Percentiles rank a stretch among this genome's conserved stretches.
Conservation (phyloP, 2,113 vertebrate genomes). For the Forbesichthys papilliferus region DNA sequence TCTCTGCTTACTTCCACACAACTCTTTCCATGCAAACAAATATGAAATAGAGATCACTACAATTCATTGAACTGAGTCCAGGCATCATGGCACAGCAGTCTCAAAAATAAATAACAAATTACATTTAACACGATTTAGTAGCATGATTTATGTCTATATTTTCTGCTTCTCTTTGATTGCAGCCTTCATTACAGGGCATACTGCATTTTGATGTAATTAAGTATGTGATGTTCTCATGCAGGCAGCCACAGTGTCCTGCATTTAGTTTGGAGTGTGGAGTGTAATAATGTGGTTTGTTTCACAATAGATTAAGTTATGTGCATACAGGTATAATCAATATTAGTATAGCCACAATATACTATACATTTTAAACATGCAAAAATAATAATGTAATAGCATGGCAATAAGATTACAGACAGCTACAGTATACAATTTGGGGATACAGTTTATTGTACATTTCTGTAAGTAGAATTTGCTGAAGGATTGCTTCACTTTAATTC, state of each 20-base stretch:
- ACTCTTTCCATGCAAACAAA: not conserved
- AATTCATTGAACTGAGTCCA: slow-evolving; percentile 1
- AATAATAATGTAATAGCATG: too few relatives aligned
- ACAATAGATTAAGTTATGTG: not conserved
- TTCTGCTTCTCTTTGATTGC: slow-evolving; percentile 13
- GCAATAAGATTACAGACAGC: too few relatives aligned
- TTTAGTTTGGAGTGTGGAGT: not conserved
- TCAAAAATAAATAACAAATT: not conserved
- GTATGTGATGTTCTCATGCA: not conserved
- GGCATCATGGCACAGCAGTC: not conserved
- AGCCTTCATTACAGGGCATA: not conserved
- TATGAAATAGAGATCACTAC: not conserved
- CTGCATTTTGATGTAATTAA: slow-evolving; percentile 11
- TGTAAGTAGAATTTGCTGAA: too few relatives aligned
- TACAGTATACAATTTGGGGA: too few relatives aligned
- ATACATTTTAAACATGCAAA: too few relatives aligned
- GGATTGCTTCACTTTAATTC: too few relatives aligned
- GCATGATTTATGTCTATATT: not conserved
- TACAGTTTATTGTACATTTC: too few relatives aligned
- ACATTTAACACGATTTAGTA: slow-evolving; percentile 15
- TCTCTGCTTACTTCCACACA: not conserved
- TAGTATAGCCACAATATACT: not conserved
- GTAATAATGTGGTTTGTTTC: not conserved
- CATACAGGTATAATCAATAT: not conserved
- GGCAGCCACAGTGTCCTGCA: not conserved